Percentiles rank a stretch among this genome's conserved stretches.
phyloP scores from a whole-genome alignment of 2,888 invertebrate species.

The Nowickia ferox region DNA sequence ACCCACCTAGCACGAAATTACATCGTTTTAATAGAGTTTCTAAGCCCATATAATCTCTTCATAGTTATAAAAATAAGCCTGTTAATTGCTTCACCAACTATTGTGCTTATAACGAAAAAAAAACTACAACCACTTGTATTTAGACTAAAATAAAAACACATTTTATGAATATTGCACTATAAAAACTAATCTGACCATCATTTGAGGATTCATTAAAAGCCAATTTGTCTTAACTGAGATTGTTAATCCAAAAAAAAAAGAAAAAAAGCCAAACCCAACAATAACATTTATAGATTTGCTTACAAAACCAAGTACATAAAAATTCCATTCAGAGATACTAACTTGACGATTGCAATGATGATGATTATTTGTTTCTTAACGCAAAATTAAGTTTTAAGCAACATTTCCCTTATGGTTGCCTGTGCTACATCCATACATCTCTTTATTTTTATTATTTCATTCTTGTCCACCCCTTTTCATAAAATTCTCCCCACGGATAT shows the following conservation, averaged over 20 bases:
- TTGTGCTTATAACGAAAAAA: background rate
- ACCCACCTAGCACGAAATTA: background rate
- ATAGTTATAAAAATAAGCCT: background rate
- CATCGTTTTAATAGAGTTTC: background rate
- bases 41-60: background rate
- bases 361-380: constrained; percentile 42
- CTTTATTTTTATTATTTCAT: background rate
- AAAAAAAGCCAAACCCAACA: background rate
- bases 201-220: constrained; percentile 3
- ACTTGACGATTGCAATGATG: constrained; percentile 26
- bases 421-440: constrained; percentile 15
- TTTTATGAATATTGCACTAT: background rate
- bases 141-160: background rate
- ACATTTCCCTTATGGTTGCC: constrained; percentile 54
- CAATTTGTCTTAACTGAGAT: constrained; percentile 25
- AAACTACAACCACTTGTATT: no score
- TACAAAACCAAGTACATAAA: no score
- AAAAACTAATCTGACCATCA: background rate
- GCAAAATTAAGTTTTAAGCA: constrained; percentile 47
- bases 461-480: background rate
- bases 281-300: background rate
- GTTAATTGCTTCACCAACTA: background rate
- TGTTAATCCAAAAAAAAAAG: background rate
- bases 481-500: background rate
- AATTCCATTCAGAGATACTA: background rate